Evolutionary conservation across 2,888 invertebrate species (phyloP), one percentile per base, ranked within the genome.

Genomic region (Tetropium fuscum): DNA sequence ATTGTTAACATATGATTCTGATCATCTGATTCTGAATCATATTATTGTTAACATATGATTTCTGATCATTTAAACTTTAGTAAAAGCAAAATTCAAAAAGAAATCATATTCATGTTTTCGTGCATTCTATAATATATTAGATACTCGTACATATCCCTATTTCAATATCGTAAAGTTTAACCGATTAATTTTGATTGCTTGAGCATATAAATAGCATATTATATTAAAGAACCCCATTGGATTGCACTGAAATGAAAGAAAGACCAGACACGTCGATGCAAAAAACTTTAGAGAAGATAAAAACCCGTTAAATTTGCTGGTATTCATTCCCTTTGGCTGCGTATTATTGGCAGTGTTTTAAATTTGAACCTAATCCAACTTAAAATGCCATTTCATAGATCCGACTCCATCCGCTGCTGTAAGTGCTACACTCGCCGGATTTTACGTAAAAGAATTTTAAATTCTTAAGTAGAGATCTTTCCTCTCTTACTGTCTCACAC

Each of bases 381-480:
- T 82, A 82, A 82, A 82, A 82, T 82, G 81, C 81, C 82, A 82
- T 82, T 82, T 82, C 80, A 81, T 80, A 81, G 80, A 81, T 81
- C 81, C 81, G 76, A 73, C 78, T 76, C 74, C 77, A 75, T 71
- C 72, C 61, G 59, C 59, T 64, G 65, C 76, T 72, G 76, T 79
- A 79, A 79, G 79, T 80, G 80, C 80, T 78, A 79, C 76, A 80
- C 78, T 79, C 78, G 74, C 72, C 74, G 81, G 82, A 80, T 82
- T 82, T 82, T 76, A 77, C 80, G 76, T 78, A 81, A 81, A 81
- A 80, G 81, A 82, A 81, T 82, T 82, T 82, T 81, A 81, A 81
- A 81, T 81, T 81, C 80, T 78, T 82, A 80, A 79, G 79, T 80
- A 78, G 80, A 74, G 69, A 58, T 41, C 58, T 38, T 55, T 59